Conservation (phyloP, 92 coral and sea anemone species). For the Desmophyllum pertusum region DNA sequence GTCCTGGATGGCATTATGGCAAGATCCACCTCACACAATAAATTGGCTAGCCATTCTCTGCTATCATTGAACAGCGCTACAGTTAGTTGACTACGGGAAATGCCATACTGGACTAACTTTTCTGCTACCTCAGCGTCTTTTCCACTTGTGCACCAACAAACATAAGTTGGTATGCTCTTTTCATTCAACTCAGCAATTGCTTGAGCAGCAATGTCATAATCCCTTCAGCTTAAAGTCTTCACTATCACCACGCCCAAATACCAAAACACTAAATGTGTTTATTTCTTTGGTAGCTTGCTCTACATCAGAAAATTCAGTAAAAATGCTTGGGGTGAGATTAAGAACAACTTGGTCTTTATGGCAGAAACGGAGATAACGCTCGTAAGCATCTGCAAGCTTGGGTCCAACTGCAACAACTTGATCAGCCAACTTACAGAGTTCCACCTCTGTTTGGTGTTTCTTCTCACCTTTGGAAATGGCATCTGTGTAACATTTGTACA, state of each 20-base stretch:
- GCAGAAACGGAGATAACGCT: background rate
- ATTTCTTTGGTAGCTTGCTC: background rate
- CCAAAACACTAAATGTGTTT: background rate
- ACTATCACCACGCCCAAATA: slow-evolving; percentile 1
- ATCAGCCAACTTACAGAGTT: background rate
- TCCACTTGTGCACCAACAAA: background rate
- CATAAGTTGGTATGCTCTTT: background rate
- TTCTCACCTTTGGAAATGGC: background rate
- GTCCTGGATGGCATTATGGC: slow-evolving; percentile 5
- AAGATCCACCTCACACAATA: background rate
- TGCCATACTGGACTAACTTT: background rate
- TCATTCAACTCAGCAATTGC: slow-evolving; percentile 6
- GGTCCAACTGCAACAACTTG: background rate
- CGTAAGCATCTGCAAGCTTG: slow-evolving; percentile 5
- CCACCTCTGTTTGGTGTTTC: background rate
- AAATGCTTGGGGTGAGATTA: slow-evolving; percentile 9
- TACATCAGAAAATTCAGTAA: background rate
- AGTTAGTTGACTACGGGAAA: background rate
- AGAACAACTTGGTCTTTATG: background rate
- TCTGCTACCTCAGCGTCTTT: slow-evolving; percentile 1
- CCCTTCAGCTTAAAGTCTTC: background rate
- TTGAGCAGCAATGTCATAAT: background rate
- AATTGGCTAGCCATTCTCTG: background rate
- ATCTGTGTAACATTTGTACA: background rate
- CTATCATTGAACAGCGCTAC: background rate